Evolutionary conservation across 2,888 invertebrate genomes (phyloP), one percentile per base, ranked within the genome.

Genomic region (Campopleginae sp.): DNA sequence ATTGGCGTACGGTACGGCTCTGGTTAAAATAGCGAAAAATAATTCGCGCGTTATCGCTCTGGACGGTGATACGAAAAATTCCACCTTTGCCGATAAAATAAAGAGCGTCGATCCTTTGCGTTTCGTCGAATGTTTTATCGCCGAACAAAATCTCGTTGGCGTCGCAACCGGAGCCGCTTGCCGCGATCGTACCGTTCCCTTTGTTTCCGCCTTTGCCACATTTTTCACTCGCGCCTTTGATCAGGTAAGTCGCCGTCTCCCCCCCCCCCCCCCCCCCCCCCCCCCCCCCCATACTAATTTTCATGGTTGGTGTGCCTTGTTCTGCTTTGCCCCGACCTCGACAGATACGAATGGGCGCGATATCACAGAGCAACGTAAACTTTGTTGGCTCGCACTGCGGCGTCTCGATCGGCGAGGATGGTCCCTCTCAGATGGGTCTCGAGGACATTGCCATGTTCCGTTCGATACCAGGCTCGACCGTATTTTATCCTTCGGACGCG

Each of bases 371-470:
- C 33, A 99, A 99, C 94, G 97, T 98, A 27, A 99, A 99, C 94
- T 98, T 99, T 94, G 98, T 95, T 84, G 99, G 99, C 0, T 99
- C 99, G 0, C 99, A 99, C 94, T 98, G 98, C 94, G 99, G 99
- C 63, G 97, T 99, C 31, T 98, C 98, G 91, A 99, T 99, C 94
- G 99, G 99, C 46, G 99, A 99, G 94, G 99, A 99, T 94, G 99
- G 99, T 0, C 99, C 99, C 23, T 98, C 98, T 80, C 99, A 99
- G 95, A 99, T 99, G 99, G 99, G 98, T 5, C 95, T 99, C n/a
- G 99, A 99, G 94, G 99, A 99, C 94, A 94, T 99, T 82, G 98
- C 98, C 0, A 95, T 99, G 95, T 99, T 99, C 96, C 96, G 99
- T 61, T 94, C 97, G 5, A 96, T 99, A 87, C 98, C 99, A 77